Evolutionary conservation across 2,113 vertebrate genomes (phyloP).

Genomic region (Noctilio leporinus): DNA sequence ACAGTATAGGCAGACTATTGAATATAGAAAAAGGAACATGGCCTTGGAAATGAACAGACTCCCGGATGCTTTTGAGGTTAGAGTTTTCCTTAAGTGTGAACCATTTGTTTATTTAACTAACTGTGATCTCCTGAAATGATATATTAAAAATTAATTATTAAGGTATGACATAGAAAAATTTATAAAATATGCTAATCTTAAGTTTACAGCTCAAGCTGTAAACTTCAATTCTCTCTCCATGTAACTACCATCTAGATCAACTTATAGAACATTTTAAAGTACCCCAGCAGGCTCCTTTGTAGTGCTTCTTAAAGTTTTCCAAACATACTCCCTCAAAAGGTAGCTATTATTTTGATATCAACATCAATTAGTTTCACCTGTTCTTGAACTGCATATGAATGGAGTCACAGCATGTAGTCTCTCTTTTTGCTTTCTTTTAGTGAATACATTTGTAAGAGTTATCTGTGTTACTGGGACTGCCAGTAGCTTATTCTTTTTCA

Average conservation of each 20-base stretch:
- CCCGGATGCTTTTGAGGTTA: background rate
- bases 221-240: background rate
- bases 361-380: background rate
- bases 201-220: background rate
- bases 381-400: background rate
- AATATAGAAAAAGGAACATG: background rate
- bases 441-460: background rate
- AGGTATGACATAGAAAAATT: background rate
- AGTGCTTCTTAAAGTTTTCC: background rate
- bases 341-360: background rate
- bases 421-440: background rate
- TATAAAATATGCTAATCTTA: background rate
- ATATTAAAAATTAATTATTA: background rate
- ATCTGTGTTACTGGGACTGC: background rate
- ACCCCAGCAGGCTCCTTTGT: background rate
- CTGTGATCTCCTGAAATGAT: background rate
- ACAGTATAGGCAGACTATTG: background rate
- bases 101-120: background rate
- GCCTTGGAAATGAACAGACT: background rate
- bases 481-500: background rate
- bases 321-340: background rate
- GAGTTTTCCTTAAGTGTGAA: background rate
- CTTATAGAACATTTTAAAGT: background rate
- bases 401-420: background rate
- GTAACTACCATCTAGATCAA: background rate